Conservation (phyloP, 2,113 vertebrate species). For the Ranitomeya imitator region DNA sequence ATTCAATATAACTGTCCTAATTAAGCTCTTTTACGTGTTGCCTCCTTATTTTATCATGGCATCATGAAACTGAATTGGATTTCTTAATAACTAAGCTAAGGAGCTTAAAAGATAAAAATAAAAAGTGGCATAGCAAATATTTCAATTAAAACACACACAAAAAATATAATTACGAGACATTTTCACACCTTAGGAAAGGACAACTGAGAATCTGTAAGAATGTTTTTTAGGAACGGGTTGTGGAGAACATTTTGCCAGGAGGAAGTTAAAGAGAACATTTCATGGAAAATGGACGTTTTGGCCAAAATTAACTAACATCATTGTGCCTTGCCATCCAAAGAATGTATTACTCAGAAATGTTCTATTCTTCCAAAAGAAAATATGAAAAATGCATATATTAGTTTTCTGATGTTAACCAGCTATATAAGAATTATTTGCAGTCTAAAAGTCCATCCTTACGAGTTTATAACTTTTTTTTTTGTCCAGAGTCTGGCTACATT, state of each 20-base stretch:
- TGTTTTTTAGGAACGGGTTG: neutral
- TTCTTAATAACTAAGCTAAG: too few species aligned
- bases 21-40: too few species aligned
- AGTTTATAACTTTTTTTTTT: neutral
- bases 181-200: neutral
- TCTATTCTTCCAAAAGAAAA: neutral
- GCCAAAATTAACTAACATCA: neutral
- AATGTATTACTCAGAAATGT: slow-evolving; percentile 12
- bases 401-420: slow-evolving; percentile 21
- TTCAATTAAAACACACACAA: neutral
- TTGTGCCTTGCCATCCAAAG: slow-evolving; percentile 12
- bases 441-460: neutral
- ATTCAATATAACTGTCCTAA: too few species aligned
- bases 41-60: too few species aligned
- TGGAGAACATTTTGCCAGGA: neutral
- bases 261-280: neutral
- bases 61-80: too few species aligned
- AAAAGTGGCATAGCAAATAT: too few species aligned
- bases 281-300: slow-evolving; percentile 14
- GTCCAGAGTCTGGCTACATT: neutral
- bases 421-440: neutral
- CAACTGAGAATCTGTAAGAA: neutral
- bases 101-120: too few species aligned
- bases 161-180: neutral
- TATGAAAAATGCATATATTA: slow-evolving; percentile 16